Evolutionary conservation across 92 coral and sea anemone species (phyloP).

Genomic region (Virgularia gustaviana): DNA sequence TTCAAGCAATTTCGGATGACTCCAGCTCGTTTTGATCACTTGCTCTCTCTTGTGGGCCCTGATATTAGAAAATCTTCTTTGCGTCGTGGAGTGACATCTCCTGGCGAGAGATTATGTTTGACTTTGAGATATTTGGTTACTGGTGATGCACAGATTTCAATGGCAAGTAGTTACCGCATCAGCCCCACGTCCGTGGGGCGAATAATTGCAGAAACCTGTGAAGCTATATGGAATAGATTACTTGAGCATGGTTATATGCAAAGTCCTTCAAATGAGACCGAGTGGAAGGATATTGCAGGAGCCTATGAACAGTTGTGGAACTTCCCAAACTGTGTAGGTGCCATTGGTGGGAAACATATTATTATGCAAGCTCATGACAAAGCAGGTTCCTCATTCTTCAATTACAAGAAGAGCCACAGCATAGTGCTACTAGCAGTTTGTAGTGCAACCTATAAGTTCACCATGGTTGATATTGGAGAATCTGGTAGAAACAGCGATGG

Average conservation of each 20-base stretch:
- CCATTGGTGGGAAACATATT: not conserved
- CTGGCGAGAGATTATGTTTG: slow-evolving; percentile 17
- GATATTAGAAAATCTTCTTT: slow-evolving; percentile 7
- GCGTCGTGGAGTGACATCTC: slow-evolving; percentile 9
- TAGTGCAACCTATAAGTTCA: not conserved
- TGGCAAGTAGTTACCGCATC: slow-evolving; percentile 1
- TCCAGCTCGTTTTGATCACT: no score
- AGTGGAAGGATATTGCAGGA: no score
- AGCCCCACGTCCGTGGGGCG: slow-evolving; percentile 24
- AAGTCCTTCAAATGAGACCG: no score
- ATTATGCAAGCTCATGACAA: not conserved
- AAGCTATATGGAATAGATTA: slow-evolving; percentile 11
- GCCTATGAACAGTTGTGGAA: no score
- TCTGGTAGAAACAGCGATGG: slow-evolving; percentile 1
- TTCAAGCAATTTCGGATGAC: no score
- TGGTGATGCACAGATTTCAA: slow-evolving; percentile 1
- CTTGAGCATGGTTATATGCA: no score
- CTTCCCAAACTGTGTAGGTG: slow-evolving; percentile 8
- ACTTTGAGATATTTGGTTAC: slow-evolving; percentile 12
- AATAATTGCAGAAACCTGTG: slow-evolving; percentile 18
- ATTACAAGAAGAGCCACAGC: slow-evolving; percentile 7
- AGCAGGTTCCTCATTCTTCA: not conserved
- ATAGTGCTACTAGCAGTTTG: not conserved
- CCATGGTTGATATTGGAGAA: slow-evolving; percentile 11
- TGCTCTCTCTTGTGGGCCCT: slow-evolving; percentile 15